These are phyloP conservation scores for Trichonephila inaurata DNA, from an alignment of 1,140 invertebrate genomes.

Conservation along the genomic window DNA sequence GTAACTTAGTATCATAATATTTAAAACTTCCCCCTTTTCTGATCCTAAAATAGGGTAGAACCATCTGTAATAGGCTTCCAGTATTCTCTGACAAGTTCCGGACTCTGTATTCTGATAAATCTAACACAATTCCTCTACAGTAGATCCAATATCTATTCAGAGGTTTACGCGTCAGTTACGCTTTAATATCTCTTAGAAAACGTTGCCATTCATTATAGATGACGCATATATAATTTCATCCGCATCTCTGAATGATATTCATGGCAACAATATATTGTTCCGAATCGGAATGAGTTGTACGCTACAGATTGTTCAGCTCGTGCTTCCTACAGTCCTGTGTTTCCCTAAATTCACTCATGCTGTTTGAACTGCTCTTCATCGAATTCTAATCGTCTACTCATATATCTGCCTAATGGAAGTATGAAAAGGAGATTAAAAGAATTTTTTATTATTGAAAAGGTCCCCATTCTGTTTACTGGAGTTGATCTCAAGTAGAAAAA, in stretches of 20 bases:
- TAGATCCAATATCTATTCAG: slow-evolving; percentile 33
- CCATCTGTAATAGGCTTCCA: background rate
- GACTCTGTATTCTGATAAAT: background rate
- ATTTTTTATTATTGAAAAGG: too few relatives aligned
- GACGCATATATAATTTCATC: slow-evolving; percentile 43
- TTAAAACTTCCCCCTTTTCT: background rate
- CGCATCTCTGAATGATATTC: background rate
- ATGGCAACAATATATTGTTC: background rate
- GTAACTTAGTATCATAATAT: background rate
- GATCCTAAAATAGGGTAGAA: background rate
- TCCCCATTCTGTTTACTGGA: too few relatives aligned
- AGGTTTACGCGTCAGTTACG: background rate
- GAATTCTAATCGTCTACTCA: background rate
- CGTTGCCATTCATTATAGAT: slow-evolving; percentile 41
- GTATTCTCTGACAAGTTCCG: background rate
- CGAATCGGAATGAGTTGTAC: background rate
- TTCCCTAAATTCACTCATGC: background rate
- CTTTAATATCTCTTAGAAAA: slow-evolving; percentile 40
- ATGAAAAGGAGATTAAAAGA: too few relatives aligned
- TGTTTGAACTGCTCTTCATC: background rate
- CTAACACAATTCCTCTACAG: slow-evolving; percentile 6
- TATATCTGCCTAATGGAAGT: background rate
- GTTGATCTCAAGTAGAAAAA: too few relatives aligned
- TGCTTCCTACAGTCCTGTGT: background rate
- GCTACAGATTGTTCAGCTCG: background rate